Percentiles rank a stretch among this genome's conserved stretches.
Conservation (phyloP, 2,113 vertebrate genomes). For the Carassius auratus region DNA sequence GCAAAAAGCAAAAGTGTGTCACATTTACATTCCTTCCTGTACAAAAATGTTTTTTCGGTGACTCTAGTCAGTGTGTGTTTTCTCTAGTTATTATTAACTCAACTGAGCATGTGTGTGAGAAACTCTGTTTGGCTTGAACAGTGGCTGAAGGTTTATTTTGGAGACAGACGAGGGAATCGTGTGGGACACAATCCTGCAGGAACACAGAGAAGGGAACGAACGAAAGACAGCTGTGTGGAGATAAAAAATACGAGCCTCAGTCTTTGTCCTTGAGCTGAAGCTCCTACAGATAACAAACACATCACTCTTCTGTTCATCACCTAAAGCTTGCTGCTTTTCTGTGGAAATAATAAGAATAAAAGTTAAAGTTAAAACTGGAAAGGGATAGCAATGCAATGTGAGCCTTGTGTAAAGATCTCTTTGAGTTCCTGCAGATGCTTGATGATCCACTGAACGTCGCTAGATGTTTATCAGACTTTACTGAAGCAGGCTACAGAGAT, state of each 20-base stretch:
- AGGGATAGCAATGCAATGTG: background rate
- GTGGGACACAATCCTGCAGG: background rate
- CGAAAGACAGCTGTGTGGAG: conserved; percentile 1
- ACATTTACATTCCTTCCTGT: no score
- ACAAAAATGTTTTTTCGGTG: no score
- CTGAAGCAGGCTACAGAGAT: background rate
- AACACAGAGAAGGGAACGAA: conserved; percentile 12
- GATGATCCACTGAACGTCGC: background rate
- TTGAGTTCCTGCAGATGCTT: conserved; percentile 12
- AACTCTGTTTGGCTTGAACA: background rate
- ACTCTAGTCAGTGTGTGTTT: no score
- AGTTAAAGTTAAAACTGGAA: background rate
- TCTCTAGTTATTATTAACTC: no score
- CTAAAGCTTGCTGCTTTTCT: background rate
- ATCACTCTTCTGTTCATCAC: background rate
- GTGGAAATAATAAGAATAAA: background rate
- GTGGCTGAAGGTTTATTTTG: background rate
- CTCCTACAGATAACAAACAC: no score
- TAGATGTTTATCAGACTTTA: conserved; percentile 31
- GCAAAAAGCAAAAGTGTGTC: background rate
- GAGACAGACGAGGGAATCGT: background rate
- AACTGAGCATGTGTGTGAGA: background rate
- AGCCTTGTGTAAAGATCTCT: conserved; percentile 47
- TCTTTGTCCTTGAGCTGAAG: no score
- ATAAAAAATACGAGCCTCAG: background rate